Base-by-base conservation (phyloP, 2,888 invertebrate genomes). In the Xestia sexstrigata region DNA sequence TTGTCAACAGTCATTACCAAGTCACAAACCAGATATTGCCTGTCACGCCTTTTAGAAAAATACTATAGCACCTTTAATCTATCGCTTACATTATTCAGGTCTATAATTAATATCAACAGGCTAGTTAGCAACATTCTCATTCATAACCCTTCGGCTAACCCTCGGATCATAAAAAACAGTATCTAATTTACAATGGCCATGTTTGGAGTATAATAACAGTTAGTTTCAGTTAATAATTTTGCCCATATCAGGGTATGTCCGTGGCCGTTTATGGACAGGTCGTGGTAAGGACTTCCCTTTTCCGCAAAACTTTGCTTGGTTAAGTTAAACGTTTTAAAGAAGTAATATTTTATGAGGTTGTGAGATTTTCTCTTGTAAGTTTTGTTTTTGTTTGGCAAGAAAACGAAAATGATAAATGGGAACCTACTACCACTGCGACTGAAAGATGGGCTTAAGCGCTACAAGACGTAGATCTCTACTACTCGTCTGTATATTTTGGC, bases 201-300 rank as follows among this genome's bases (percentile, higher is more conserved):
- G 63, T 84, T 84, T 70, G 84, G 84, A 17, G 13, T 26, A 67
- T 84, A 87, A 87, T 88, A 82, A 85, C 80, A 78, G 82, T 86
- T 81, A 82, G 80, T 85, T 85, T 80, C 78, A 83, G 79, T 83
- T 88, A 88, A 88, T 88, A 87, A 87, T 80, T 83, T 76, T 79
- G 76, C 49, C 86, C 88, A 74, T 89, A 79, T 60, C 47, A 23
- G 62, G 79, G 52, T 26, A 67, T 49, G 49, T 86, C 79, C 84
- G 79, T 72, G 83, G 23, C 82, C 82, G 70, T 85, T 52, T 78
- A 83, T 65, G 35, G 87, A 30, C 52, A 55, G 68, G 65, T 72
- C 52, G 65, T 73, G 80, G 23, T 70, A 72, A 66, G 77, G 35
- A 88, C 87, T 88, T 88, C 87, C 88, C 83, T 82, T 81, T 88